phyloP scores from a whole-genome alignment of 2,113 vertebrate species.

The Mirounga angustirostris region DNA sequence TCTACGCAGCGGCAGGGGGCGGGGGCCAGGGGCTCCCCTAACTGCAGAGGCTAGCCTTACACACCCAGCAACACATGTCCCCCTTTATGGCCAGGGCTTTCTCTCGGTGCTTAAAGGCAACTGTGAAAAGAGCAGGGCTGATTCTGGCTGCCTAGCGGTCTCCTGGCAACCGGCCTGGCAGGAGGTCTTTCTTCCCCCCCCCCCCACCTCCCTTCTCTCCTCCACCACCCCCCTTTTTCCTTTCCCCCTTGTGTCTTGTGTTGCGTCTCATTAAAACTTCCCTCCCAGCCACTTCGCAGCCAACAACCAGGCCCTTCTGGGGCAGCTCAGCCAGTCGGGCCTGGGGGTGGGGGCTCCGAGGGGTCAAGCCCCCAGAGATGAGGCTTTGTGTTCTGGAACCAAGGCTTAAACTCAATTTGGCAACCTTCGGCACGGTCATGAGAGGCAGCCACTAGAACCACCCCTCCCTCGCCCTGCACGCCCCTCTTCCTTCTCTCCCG shows the following conservation, averaged over 20 bases:
- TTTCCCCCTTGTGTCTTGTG: conserved; percentile 88
- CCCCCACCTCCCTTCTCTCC: conserved; percentile 73
- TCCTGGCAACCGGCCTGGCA: conserved; percentile 97
- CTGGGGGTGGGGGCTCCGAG: conserved; percentile 36
- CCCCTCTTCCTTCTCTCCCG: background rate
- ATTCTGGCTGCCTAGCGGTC: conserved; percentile 96
- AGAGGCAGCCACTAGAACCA: background rate
- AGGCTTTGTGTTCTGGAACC: conserved; percentile 69
- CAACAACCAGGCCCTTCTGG: conserved; percentile 81
- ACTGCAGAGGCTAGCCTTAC: conserved; percentile 89
- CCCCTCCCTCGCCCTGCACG: background rate
- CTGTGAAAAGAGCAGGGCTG: conserved; percentile 97
- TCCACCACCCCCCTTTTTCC: conserved; percentile 26
- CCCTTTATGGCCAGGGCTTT: conserved; percentile 92
- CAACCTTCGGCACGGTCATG: background rate
- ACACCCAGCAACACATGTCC: conserved; percentile 95
- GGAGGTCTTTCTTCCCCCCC: conserved; percentile 93
- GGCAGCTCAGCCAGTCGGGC: conserved; percentile 64
- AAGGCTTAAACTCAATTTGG: conserved; percentile 69
- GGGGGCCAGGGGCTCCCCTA: conserved; percentile 80
- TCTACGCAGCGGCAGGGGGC: conserved; percentile 11
- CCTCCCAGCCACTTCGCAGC: conserved; percentile 84
- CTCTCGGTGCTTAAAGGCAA: conserved; percentile 90
- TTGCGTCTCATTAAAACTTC: conserved; percentile 91
- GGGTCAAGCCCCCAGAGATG: conserved; percentile 75